Base-by-base conservation (phyloP, 2,113 vertebrate species). In the Oxyura jamaicensis region DNA sequence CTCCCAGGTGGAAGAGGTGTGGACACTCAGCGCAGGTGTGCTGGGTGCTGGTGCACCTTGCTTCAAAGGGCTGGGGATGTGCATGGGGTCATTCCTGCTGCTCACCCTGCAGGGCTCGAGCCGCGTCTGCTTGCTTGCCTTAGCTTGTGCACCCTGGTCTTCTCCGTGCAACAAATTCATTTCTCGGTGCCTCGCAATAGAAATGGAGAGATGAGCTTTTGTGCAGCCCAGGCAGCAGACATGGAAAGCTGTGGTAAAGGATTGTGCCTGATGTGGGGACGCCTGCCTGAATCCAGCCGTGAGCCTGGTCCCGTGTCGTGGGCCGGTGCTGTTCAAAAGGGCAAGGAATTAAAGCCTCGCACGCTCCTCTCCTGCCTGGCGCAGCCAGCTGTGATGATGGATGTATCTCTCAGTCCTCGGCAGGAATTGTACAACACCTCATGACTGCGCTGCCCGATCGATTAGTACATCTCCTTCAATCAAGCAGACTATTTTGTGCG, bases 311-410 rank as follows among this genome's bases (percentile, higher is more conserved):
- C 46, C 44, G 0, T 52, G 6, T 12, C 29, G 8, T 0, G 11
- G 41, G 39, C 11, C 17, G 14, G 18, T 1, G 3, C 3, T 62
- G 46, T 65, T 29, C 26, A 36, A 71, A 53, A 78, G 66, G n/a
- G 67, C 0, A 5, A 90, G 72, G 55, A 78, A 90, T 91, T 59
- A 55, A 53, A 84, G 52, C 42, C 44, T 26, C 8, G n/a, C 42
- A 26, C 0, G 0, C 0, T 0, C 35, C 2, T 1, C 52, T 86
- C 35, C 71, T 0, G 0, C 78, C 48, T 0, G 1, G 33, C 2
- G 2, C 14, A 53, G 26, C 76, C 3, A 1, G 13, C 68, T 86
- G 68, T 3, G 33, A 41, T 33, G 83, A 66, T 39, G 76, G 88
- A 83, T 83, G 79, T 21, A 44, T 74, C 56, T 58, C 90, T 75